Evolutionary conservation across 2,888 invertebrate species (phyloP).

Genomic region (Dryomyza anilis): DNA sequence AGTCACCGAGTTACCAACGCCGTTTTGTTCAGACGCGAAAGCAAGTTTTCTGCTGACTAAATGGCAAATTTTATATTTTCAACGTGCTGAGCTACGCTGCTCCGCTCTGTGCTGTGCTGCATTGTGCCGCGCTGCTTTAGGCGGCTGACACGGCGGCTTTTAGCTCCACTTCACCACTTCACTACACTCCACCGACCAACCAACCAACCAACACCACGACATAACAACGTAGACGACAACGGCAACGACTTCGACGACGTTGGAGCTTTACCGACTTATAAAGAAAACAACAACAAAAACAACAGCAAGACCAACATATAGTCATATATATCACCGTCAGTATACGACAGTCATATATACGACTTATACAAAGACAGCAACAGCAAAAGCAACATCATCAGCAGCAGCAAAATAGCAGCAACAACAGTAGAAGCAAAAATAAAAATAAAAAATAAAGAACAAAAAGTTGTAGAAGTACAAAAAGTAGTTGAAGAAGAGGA

Average conservation of each 20-base stretch:
- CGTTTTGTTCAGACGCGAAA: constrained; percentile 48
- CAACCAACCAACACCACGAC: no score
- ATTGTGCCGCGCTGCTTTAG: not conserved
- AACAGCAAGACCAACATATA: constrained; percentile 33
- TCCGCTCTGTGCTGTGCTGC: no score
- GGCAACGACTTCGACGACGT: not conserved
- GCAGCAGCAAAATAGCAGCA: no score
- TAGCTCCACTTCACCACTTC: no score
- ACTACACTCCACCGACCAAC: no score
- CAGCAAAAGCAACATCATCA: constrained; percentile 23
- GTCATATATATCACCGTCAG: constrained; percentile 19
- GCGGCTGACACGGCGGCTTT: not conserved
- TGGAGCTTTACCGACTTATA: constrained; percentile 22
- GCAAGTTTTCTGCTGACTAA: constrained; percentile 53
- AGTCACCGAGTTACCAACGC: no score
- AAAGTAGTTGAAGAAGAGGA: no score
- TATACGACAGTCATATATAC: constrained; percentile 1
- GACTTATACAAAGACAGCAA: constrained; percentile 23
- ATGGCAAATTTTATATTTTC: constrained; percentile 38
- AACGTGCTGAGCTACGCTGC: constrained; percentile 31
- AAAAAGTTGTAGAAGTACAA: not conserved
- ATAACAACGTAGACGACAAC: not conserved
- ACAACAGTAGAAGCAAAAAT: no score
- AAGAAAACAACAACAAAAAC: not conserved
- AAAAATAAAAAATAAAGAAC: not conserved